Evolutionary conservation across 2,113 vertebrate genomes (phyloP).

Genomic region (Jaculus jaculus): DNA sequence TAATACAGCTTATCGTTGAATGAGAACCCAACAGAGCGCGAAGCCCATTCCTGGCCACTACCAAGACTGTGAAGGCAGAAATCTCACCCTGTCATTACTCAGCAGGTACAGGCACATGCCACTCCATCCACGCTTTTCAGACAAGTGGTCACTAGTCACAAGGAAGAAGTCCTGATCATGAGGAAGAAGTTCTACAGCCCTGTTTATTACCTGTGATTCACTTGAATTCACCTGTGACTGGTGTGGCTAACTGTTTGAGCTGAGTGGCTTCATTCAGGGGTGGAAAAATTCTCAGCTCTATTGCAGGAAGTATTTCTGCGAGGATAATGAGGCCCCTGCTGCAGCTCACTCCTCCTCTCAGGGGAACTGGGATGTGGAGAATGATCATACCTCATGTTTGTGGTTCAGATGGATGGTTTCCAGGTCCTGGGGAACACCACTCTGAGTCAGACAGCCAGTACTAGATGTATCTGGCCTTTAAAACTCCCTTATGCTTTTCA

Average conservation of each 20-base stretch:
- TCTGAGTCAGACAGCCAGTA: too few species aligned
- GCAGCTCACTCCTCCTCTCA: too few species aligned
- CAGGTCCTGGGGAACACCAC: background rate
- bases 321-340: too few species aligned
- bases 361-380: too few species aligned
- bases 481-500: background rate
- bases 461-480: background rate
- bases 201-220: background rate
- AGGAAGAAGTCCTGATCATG: background rate
- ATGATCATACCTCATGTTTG: too few species aligned
- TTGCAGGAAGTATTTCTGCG: too few species aligned
- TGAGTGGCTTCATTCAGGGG: background rate
- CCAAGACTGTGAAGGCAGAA: background rate
- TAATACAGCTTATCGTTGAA: background rate
- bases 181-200: background rate
- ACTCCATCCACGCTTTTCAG: background rate
- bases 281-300: too few species aligned
- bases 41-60: fast-evolving
- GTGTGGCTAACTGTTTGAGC: background rate
- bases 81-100: background rate
- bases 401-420: too few species aligned
- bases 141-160: background rate
- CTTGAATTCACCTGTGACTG: background rate
- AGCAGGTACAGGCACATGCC: background rate
- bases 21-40: background rate